A percentile compares a stretch with the other conserved stretches of the same genome.
Evolutionary conservation across 1,140 invertebrate genomes (phyloP).

Genomic region (Halictus rubicundus): DNA sequence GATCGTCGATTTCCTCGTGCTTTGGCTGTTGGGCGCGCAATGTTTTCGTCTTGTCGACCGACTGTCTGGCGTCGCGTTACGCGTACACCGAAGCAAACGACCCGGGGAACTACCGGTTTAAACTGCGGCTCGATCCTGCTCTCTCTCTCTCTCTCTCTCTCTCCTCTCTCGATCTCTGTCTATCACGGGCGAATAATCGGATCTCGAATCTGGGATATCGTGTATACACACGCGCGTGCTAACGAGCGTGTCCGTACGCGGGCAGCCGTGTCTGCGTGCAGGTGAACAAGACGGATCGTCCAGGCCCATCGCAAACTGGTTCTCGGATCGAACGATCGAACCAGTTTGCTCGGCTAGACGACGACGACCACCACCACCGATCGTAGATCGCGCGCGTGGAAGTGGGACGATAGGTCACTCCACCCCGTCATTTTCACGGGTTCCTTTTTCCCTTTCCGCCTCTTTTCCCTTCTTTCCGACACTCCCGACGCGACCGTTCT

Average conservation of each 20-base stretch:
- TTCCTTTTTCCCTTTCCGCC: neutral
- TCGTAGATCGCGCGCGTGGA: conserved; percentile 33
- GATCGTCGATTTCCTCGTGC: neutral
- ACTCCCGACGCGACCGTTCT: no score
- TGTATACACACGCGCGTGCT: conserved; percentile 36
- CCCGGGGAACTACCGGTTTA: conserved; percentile 46
- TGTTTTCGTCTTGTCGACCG: conserved; percentile 25
- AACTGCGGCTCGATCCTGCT: conserved; percentile 28
- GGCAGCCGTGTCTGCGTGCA: conserved; percentile 16
- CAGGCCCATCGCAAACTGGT: conserved; percentile 52
- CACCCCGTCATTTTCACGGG: conserved; percentile 30
- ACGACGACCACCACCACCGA: conserved; percentile 24
- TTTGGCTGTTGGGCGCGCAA: neutral
- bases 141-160: conserved; percentile 28
- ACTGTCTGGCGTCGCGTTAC: conserved; percentile 30
- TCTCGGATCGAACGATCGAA: conserved; percentile 56
- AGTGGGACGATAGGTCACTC: conserved; percentile 51
- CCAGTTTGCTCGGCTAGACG: conserved; percentile 55
- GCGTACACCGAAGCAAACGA: conserved; percentile 29
- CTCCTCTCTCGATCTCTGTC: neutral
- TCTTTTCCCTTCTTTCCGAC: neutral
- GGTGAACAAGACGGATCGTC: conserved; percentile 54
- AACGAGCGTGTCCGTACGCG: conserved; percentile 35
- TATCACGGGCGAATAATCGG: conserved; percentile 44
- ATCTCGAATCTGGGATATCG: conserved; percentile 57